Base-by-base conservation (phyloP, 64 coral and sea anemone genomes). In the Pocillopora damicornis region DNA sequence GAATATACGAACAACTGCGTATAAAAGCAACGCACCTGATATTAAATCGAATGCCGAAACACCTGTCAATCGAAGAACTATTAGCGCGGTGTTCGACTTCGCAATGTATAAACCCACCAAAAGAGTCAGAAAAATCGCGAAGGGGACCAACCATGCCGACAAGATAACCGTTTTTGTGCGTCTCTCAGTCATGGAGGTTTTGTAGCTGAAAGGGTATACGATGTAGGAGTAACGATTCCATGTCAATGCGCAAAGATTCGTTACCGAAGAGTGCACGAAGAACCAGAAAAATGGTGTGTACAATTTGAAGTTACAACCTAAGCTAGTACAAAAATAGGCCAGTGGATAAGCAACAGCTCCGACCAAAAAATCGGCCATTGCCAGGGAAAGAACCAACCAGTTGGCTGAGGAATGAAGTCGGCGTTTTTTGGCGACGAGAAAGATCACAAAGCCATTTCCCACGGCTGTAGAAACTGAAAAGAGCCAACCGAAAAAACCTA, bases 371-470 rank as follows among this genome's bases (percentile, higher is more conserved):
- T 77, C 75, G 17, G 75, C 75, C 17, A 59, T 45, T 60, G 76
- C 76, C 20, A 79, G 12, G 76, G 76, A 79, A 25, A 79, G 0
- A 18, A 79, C 56, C 15, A 87, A 87, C 86, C 86, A 87, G 13
- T 87, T 87, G 5, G 86, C 51, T 12, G 86, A 58, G 14, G 26
- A 75, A 61, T 87, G 86, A 13, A 87, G 86, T 18, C 60, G 58
- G 15, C 11, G 72, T 20, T 7, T n/a, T 20, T 58, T 76, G 42
- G 71, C 72, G 17, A 87, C 37, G 4, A 87, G 73, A 15, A 76
- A 23, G 15, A 87, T 35, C 11, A 87, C 73, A 12, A 75, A 36
- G 51, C n/a, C 73, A 22, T 87, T 87, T 22, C 86, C 73, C 1
- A 62, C 35, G 15, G 37, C 72, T 22, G 73, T 30, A 6, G 76